Conservation (phyloP, 2,113 vertebrate species). For the Marmota flaviventris region DNA sequence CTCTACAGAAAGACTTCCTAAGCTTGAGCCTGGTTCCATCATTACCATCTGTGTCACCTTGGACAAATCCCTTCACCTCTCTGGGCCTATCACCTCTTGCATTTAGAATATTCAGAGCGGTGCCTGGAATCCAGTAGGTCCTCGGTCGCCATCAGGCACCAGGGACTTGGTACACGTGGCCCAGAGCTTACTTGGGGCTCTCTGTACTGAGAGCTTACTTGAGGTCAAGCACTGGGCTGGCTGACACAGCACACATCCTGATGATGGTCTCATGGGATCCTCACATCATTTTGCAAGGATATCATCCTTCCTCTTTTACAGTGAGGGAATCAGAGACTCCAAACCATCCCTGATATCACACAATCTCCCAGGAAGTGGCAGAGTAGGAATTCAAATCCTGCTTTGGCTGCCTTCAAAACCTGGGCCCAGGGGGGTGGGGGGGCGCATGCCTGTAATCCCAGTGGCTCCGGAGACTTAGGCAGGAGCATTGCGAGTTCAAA, state of each 20-base stretch:
- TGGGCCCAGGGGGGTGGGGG: too few relatives aligned
- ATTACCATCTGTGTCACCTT: background rate
- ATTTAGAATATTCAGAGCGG: background rate
- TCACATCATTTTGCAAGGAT: background rate
- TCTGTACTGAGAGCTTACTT: background rate
- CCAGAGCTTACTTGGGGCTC: too few relatives aligned
- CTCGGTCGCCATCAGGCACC: background rate
- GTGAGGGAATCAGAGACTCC: background rate
- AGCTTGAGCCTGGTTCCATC: background rate
- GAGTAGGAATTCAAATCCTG: background rate
- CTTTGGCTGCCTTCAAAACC: background rate
- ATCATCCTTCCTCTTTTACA: background rate
- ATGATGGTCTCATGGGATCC: background rate
- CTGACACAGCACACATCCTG: background rate
- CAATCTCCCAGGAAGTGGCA: background rate
- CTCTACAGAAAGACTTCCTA: background rate
- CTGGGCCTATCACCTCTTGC: background rate
- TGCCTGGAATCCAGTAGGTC: background rate
- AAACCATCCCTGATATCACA: too few relatives aligned
- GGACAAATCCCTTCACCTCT: background rate
- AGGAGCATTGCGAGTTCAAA: too few relatives aligned
- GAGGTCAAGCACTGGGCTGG: background rate
- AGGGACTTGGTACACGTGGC: background rate
- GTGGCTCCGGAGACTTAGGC: too few relatives aligned
- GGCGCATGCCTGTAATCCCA: too few relatives aligned